Conservation (phyloP, 1,140 invertebrate species). For the Phymorhynchus buccinoides region DNA sequence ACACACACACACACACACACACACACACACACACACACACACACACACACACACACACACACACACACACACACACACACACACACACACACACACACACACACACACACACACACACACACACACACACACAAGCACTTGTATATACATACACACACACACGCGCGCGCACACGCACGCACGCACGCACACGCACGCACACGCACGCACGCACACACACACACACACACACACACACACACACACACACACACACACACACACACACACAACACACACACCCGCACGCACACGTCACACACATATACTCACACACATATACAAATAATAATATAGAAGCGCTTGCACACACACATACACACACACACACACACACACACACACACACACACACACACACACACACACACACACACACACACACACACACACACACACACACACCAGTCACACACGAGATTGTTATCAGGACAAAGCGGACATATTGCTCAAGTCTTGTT, state of each 20-base stretch:
- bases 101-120: background rate
- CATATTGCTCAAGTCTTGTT: no score
- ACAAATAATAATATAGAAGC: no score
- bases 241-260: background rate
- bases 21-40: background rate
- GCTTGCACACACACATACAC: conserved; percentile 17
- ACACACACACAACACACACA: conserved; percentile 14
- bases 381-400: conserved; percentile 17
- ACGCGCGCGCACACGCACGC: conserved; percentile 22
- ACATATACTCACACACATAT: conserved; percentile 13
- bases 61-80: background rate
- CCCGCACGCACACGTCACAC: conserved; percentile 11
- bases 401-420: conserved; percentile 9
- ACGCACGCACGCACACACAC: background rate
- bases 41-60: background rate
- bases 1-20: conserved; percentile 24
- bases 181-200: conserved; percentile 4
- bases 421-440: conserved; percentile 17
- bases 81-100: background rate
- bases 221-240: background rate
- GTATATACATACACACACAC: background rate
- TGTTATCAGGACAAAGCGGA: no score
- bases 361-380: conserved; percentile 9
- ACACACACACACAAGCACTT: background rate
- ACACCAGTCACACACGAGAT: conserved; percentile 6